These are phyloP conservation scores for Oxycera nigricornis DNA, from an alignment of 2,888 invertebrate genomes.

Conservation along the genomic window DNA sequence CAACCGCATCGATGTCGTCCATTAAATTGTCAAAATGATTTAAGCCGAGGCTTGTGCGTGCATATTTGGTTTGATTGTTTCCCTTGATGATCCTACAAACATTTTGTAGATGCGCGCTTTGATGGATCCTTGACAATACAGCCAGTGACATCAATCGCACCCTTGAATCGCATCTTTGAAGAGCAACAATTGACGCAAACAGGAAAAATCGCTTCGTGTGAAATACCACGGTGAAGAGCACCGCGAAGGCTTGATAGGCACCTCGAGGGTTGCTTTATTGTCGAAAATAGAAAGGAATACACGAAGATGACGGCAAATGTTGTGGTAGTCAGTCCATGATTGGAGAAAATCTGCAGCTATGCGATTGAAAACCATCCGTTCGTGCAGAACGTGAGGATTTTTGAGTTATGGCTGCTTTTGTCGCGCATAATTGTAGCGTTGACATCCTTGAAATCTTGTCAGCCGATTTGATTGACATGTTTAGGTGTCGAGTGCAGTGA, in stretches of 20 bases:
- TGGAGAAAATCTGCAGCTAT: background rate
- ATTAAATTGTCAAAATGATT: constrained; percentile 38
- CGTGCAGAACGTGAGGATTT: constrained; percentile 42
- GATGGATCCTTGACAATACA: background rate
- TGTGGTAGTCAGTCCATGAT: background rate
- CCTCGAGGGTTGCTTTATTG: constrained; percentile 4
- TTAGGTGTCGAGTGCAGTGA: constrained; percentile 36
- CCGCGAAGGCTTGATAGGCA: background rate
- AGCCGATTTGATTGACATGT: constrained; percentile 37
- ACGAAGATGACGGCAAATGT: background rate
- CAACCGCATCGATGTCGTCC: constrained; percentile 33
- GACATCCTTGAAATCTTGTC: constrained; percentile 39
- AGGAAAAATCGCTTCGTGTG: constrained; percentile 22
- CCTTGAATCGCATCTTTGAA: constrained; percentile 11
- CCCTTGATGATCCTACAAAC: constrained; percentile 7
- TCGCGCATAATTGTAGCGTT: constrained; percentile 34
- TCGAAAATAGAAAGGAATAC: constrained; percentile 27
- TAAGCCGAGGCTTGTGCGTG: constrained; percentile 6
- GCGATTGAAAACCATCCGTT: constrained; percentile 8
- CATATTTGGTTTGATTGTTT: background rate
- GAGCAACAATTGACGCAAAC: constrained; percentile 15
- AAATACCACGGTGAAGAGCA: background rate
- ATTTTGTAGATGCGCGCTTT: background rate
- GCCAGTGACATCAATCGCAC: constrained; percentile 33
- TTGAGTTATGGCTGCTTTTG: constrained; percentile 38